Conservation (phyloP, 2,113 vertebrate species). For the Rhodinocichla rosea region DNA sequence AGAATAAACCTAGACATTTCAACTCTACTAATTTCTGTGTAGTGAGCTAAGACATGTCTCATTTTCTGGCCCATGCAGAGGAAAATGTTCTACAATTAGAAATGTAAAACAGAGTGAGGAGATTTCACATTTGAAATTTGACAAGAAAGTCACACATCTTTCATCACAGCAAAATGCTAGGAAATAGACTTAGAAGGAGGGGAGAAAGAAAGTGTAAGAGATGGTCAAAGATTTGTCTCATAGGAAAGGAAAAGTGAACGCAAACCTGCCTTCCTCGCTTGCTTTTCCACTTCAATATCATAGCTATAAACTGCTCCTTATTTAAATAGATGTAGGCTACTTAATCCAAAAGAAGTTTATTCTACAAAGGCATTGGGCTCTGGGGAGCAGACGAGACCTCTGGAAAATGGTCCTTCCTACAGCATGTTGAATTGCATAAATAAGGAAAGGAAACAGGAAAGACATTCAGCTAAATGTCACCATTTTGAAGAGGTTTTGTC, state of each 20-base stretch:
- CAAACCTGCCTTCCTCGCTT: neutral
- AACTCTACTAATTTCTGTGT: neutral
- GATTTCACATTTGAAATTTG: neutral
- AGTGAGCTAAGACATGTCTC: neutral
- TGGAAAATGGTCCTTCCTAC: neutral
- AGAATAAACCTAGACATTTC: neutral
- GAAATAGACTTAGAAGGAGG: neutral
- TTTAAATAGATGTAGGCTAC: neutral
- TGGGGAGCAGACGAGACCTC: neutral
- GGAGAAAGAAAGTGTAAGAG: neutral
- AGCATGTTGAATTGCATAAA: neutral
- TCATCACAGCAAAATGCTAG: neutral
- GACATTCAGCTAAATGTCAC: neutral
- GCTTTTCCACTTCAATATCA: neutral
- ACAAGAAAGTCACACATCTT: neutral
- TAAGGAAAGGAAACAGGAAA: neutral
- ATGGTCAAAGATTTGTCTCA: neutral
- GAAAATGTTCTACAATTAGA: neutral
- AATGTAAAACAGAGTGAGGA: neutral
- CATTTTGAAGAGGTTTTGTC: neutral
- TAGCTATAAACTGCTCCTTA: neutral
- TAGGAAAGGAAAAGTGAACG: rapidly evolving
- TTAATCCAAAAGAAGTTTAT: neutral
- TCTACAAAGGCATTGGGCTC: neutral
- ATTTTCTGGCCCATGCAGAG: neutral